phyloP scores from a whole-genome alignment of 2,113 vertebrate species.

The Tapirus terrestris region DNA sequence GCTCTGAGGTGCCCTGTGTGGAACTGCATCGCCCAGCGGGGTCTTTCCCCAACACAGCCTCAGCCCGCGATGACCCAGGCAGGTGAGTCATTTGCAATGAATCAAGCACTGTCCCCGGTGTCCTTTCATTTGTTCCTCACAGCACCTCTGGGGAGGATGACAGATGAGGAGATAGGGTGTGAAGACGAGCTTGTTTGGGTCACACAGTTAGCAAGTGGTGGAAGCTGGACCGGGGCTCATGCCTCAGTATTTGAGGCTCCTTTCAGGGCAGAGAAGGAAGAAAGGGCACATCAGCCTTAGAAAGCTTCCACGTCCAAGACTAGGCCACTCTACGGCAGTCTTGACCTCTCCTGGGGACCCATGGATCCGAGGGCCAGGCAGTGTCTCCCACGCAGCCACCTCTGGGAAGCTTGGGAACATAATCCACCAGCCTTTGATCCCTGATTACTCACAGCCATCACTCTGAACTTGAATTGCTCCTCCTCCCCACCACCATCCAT shows the following conservation, averaged over 20 bases:
- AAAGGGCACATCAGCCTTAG: background rate
- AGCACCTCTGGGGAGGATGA: background rate
- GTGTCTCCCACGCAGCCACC: slow-evolving; percentile 67
- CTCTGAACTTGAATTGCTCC: slow-evolving; percentile 72
- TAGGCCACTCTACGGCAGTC: background rate
- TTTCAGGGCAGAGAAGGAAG: background rate
- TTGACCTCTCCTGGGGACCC: background rate
- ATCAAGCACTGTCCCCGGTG: background rate
- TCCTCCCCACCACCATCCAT: slow-evolving; percentile 61
- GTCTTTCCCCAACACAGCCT: background rate
- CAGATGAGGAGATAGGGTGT: background rate
- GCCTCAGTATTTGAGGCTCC: background rate
- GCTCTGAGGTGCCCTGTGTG: background rate
- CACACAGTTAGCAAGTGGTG: background rate
- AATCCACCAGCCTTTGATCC: slow-evolving; percentile 72
- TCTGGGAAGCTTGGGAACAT: slow-evolving; percentile 71
- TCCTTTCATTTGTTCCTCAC: background rate
- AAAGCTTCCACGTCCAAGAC: background rate
- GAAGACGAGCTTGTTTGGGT: background rate
- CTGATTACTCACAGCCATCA: slow-evolving; percentile 63
- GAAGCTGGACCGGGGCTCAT: background rate
- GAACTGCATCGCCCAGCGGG: too few relatives aligned
- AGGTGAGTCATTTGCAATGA: background rate
- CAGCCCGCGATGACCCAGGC: background rate
- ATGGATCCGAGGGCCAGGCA: background rate